Conservation (phyloP, 2,797 vertebrate genomes). For the Myripristis murdjan region DNA sequence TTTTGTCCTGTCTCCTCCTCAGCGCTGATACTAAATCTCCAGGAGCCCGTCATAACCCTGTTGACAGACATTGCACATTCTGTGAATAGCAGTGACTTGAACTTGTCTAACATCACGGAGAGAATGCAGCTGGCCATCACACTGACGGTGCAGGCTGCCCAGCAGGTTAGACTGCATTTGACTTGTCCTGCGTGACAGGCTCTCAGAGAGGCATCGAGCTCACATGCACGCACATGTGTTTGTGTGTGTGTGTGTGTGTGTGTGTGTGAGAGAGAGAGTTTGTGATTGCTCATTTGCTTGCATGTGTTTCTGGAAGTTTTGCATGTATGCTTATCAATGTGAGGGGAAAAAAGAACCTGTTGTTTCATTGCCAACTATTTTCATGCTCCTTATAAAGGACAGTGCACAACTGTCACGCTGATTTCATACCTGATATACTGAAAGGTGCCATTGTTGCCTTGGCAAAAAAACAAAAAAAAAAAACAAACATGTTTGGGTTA, state of each 20-base stretch:
- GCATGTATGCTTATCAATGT: background rate
- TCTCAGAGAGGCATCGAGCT: background rate
- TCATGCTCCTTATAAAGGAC: slow-evolving; percentile 8
- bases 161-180: slow-evolving; percentile 75
- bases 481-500: too few species aligned
- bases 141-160: slow-evolving; percentile 57
- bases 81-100: slow-evolving; percentile 65
- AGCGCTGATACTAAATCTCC: slow-evolving; percentile 77
- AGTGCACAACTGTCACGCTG: background rate
- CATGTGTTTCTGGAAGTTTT: background rate
- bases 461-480: too few species aligned
- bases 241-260: background rate
- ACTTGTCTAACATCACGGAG: slow-evolving; percentile 46
- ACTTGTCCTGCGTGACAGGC: background rate
- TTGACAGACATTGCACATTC: slow-evolving; percentile 50
- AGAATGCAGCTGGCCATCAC: slow-evolving; percentile 65
- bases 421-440: background rate
- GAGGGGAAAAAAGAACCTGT: too few species aligned
- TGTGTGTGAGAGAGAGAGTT: too few species aligned
- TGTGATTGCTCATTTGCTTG: background rate
- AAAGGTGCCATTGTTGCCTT: background rate
- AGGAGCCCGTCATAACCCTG: slow-evolving; percentile 65
- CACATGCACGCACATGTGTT: background rate
- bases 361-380: too few species aligned
- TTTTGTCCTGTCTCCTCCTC: slow-evolving; percentile 25